Conservation (phyloP, 1,140 invertebrate species). For the Atta texana region DNA sequence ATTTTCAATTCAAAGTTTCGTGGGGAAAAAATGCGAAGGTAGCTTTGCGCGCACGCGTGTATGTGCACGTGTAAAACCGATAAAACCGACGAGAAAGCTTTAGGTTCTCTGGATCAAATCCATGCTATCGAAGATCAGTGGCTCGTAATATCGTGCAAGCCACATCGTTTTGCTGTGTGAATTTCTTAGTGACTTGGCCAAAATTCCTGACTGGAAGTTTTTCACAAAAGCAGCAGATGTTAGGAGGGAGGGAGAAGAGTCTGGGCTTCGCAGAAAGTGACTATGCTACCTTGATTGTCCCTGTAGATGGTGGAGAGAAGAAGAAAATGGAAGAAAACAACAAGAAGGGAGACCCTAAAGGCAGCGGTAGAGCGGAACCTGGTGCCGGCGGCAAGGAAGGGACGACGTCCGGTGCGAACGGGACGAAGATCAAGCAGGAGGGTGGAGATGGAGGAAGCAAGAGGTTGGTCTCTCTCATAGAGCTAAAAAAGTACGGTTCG, state of each 20-base stretch:
- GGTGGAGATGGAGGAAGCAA: conserved; percentile 84
- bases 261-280: conserved; percentile 81
- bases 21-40: conserved; percentile 48
- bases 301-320: conserved; percentile 86
- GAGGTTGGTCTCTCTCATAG: conserved; percentile 86
- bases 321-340: conserved; percentile 84
- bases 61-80: conserved; percentile 10
- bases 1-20: not conserved
- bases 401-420: conserved; percentile 80
- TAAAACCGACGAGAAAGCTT: conserved; percentile 23
- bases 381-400: conserved; percentile 83
- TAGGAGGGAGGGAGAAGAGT: conserved; percentile 76
- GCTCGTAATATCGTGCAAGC: conserved; percentile 55
- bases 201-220: conserved; percentile 70
- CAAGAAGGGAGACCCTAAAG: conserved; percentile 85
- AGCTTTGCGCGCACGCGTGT: conserved; percentile 42
- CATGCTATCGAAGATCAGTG: conserved; percentile 64
- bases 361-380: conserved; percentile 83
- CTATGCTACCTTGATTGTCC: conserved; percentile 87
- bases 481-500: conserved; percentile 84
- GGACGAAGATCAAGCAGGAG: conserved; percentile 85
- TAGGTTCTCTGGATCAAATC: conserved; percentile 64
- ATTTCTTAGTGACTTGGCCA: conserved; percentile 72
- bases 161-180: conserved; percentile 65
- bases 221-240: conserved; percentile 65